Conservation (phyloP, 2,888 invertebrate genomes). For the Melanostoma scalare region DNA sequence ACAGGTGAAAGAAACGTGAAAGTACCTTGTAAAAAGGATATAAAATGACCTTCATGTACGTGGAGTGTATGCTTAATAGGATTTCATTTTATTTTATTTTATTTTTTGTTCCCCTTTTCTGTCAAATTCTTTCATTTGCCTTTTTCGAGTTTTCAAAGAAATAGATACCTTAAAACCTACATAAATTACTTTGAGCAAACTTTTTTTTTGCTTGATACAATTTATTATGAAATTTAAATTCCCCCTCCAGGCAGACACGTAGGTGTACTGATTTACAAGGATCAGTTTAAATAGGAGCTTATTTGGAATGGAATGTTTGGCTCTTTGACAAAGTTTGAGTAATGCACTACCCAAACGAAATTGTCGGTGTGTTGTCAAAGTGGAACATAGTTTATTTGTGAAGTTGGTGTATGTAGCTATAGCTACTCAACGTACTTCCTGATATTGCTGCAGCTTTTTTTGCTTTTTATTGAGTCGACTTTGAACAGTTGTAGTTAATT, state of each 20-base stretch:
- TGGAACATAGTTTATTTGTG: too few relatives aligned
- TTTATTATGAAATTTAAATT: constrained; percentile 1
- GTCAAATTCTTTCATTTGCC: constrained; percentile 8
- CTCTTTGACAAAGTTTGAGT: not conserved
- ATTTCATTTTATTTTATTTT: constrained; percentile 29
- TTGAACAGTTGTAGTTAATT: too few relatives aligned
- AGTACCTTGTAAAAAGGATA: constrained; percentile 35
- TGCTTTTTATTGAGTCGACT: too few relatives aligned
- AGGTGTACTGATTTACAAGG: not conserved
- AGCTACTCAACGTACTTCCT: too few relatives aligned
- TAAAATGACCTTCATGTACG: constrained; percentile 41
- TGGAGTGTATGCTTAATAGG: constrained; percentile 31
- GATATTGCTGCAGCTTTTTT: too few relatives aligned
- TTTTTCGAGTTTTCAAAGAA: constrained; percentile 10
- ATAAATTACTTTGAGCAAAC: constrained; percentile 6
- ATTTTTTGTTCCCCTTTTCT: not conserved
- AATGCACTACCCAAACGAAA: not conserved
- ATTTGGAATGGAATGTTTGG: not conserved
- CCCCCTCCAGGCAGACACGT: not conserved
- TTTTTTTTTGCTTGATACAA: not conserved
- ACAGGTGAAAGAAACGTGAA: constrained; percentile 31
- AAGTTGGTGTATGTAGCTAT: too few relatives aligned
- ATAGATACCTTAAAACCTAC: not conserved
- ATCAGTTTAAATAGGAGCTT: not conserved
- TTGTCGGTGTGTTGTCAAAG: too few relatives aligned